A percentile compares a stretch with the other conserved stretches of the same genome.
Conservation (phyloP, 2,888 invertebrate species). For the Ormyrus nitidulus region DNA sequence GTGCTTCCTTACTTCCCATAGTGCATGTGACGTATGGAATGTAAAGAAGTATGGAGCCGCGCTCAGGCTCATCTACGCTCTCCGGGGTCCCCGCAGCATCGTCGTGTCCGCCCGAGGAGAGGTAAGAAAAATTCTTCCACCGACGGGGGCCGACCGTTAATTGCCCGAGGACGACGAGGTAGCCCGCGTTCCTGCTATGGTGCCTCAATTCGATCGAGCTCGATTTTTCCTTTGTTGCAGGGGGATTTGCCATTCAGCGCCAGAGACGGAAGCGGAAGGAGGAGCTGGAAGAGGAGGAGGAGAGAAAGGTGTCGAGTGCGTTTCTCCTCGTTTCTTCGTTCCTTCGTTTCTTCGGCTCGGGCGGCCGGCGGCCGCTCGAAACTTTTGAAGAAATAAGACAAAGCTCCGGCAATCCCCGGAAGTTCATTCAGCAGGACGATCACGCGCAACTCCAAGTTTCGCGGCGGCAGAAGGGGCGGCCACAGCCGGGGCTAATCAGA, state of each 20-base stretch:
- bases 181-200: too few relatives aligned
- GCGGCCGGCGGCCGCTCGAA: constrained; percentile 39
- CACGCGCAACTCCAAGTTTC: constrained; percentile 70
- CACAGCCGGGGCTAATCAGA: constrained; percentile 68
- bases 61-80: constrained; percentile 41
- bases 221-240: constrained; percentile 12
- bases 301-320: constrained; percentile 67
- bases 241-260: too few relatives aligned
- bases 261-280: neutral
- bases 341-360: neutral
- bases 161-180: too few relatives aligned
- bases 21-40: constrained; percentile 92
- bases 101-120: neutral
- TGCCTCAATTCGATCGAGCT: neutral
- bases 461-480: constrained; percentile 15
- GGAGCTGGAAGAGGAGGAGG: neutral
- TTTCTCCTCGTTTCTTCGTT: constrained; percentile 53
- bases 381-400: constrained; percentile 59
- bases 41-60: constrained; percentile 97
- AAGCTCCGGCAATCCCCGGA: constrained; percentile 51
- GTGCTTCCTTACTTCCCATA: constrained; percentile 98
- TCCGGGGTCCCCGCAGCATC: neutral
- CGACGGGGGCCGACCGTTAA: neutral
- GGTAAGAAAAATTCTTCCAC: neutral
- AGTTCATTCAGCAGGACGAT: constrained; percentile 68